These are phyloP conservation scores for Zoanthus solanderi DNA, from an alignment of 92 coral and sea anemone species.

Conservation along the genomic window DNA sequence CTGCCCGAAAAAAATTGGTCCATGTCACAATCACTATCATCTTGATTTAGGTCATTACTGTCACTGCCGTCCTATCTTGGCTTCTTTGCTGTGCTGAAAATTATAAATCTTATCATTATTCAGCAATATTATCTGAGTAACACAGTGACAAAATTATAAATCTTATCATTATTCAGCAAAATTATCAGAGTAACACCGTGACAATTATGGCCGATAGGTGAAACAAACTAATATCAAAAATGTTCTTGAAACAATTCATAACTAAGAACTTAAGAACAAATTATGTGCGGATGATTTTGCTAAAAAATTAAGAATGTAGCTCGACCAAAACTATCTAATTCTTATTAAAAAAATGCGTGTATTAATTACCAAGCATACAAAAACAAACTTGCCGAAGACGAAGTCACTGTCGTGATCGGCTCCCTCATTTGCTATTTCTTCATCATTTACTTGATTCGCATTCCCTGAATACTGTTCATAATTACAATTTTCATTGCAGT, in stretches of 20 bases:
- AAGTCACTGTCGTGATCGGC: constrained; percentile 16
- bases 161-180: not conserved
- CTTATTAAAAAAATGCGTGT: not conserved
- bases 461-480: constrained; percentile 22
- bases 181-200: constrained; percentile 1
- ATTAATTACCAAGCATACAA: constrained; percentile 13
- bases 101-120: constrained; percentile 10
- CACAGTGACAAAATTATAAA: constrained; percentile 16
- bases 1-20: constrained; percentile 7
- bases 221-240: too few relatives aligned
- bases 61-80: constrained; percentile 26
- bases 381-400: constrained; percentile 14
- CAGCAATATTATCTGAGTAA: constrained; percentile 3
- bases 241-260: constrained; percentile 9
- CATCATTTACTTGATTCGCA: constrained; percentile 14
- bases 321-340: constrained; percentile 15
- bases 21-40: constrained; percentile 25
- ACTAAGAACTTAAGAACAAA: constrained; percentile 18
- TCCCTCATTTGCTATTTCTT: constrained; percentile 15
- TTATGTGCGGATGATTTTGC: not conserved
- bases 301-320: constrained; percentile 7
- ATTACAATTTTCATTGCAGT: constrained; percentile 14
- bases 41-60: constrained; percentile 22
- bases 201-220: not conserved
- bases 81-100: constrained; percentile 29